Evolutionary conservation across 2,113 vertebrate species (phyloP), one percentile per base, ranked within the genome.

Genomic region (Melospiza georgiana): DNA sequence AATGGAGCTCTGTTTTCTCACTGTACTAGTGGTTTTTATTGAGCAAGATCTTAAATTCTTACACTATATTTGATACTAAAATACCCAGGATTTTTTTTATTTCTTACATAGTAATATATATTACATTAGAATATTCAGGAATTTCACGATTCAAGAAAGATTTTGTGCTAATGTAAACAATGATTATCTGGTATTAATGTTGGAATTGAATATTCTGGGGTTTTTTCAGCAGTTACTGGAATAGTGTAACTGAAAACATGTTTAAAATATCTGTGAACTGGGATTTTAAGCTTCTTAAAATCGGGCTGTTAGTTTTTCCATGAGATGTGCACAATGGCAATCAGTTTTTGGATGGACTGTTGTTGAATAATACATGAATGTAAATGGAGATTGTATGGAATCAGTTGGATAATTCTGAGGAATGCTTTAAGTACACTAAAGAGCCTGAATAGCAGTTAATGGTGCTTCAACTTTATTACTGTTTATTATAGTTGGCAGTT

Each of bases 351-450:
- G 94, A 93, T 48, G 89, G 92, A 51, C 81, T 77, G 12, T 93
- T 93, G 58, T 66, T 96, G 96, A 97, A 97, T 96, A 96, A 96
- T 96, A 91, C 96, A 95, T 97, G 95, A 96, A 78, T 85, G 84
- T 94, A 93, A 96, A 82, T 94, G 96, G 94, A 89, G 93, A 89
- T 94, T 87, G 91, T 94, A 88, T 96, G 86, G 88, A 96, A 93
- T 91, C 97, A 97, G 94, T 89, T 92, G 85, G 83, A 93, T 95
- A 96, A 94, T 96, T 94, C 27, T 90, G 87, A 79, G 90, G 92
- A 94, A 96, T 92, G 90, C 84, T 95, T 94, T 89, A 96, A 95
- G 93, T 90, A 95, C 89, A 82, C 90, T 87, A 83, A 95, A 96
- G 94, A 95, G 88, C 83, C 89, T 95, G 88, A 96, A 94, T 95